Evolutionary conservation across 2,888 invertebrate species (phyloP), one percentile per base, ranked within the genome.

Genomic region (Dyspetes luteomarginatus): DNA sequence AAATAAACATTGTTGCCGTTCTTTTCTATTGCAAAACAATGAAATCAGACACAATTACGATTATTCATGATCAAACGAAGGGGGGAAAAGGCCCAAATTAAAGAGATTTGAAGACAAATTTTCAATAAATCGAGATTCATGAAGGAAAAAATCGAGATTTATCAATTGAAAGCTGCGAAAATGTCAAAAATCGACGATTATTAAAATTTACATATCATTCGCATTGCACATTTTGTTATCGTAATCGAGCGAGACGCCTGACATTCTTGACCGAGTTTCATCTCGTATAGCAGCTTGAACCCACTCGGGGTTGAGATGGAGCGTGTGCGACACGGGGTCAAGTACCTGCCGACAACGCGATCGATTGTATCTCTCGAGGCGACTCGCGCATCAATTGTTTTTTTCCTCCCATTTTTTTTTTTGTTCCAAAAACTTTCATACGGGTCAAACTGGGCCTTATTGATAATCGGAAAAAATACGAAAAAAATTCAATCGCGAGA

Each of bases 261-360:
- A 60, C 67, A 77, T 65, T 81, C 73, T 74, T 77, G 81, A 81
- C 81, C 81, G 81, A 64, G 68, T 77, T 81, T 48, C 15, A 3
- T 68, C 71, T 67, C 67, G 50, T 48, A 24, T 50, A 50, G 62
- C 26, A 50, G 64, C 73, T 64, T 41, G 45, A 65, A 56, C 48
- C 45, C 55, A 43, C 30, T 56, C 45, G 41, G 48, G 52, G 12
- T n/a, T 15, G 52, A 52, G 24, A 52, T 2, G n/a, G 22, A 52
- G 17, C 15, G 17, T 58, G 56, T 64, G 80, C 45, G 68, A 43
- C 72, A 81, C 67, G 64, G 77, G 81, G 81, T 81, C 77, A 81
- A 81, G 81, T 81, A 77, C 77, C 77, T 69, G 71, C 76, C 77
- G 76, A 68, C 81, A 76, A 52, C 45, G 48, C 81, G 73, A 81